These are phyloP conservation scores for Heteromurus nitidus DNA, from an alignment of 2,888 invertebrate species.

Conservation along the genomic window DNA sequence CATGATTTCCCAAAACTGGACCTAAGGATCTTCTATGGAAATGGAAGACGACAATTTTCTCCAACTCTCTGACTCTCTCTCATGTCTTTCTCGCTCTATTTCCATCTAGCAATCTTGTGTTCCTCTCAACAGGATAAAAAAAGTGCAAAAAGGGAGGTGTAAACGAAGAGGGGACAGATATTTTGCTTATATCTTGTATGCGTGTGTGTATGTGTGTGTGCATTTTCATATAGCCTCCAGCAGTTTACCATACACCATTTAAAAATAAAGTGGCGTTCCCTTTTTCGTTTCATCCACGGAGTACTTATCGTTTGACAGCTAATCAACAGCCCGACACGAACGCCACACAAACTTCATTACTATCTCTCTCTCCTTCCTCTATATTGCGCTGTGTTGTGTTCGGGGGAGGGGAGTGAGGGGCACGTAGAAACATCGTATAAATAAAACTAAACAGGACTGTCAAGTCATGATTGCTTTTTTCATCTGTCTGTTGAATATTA, in stretches of 20 bases:
- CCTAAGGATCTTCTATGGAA: neutral
- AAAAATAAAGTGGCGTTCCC: neutral
- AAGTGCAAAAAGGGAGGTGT: too few relatives aligned
- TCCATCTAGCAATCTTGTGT: neutral
- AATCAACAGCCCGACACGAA: slow-evolving; percentile 19
- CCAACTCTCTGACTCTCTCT: neutral
- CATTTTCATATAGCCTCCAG: neutral
- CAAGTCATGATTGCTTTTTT: too few relatives aligned
- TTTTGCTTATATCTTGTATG: neutral
- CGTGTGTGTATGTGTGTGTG: neutral
- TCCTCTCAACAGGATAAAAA: neutral
- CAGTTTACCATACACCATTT: neutral
- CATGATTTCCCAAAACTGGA: neutral
- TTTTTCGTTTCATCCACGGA: neutral
- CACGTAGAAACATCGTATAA: too few relatives aligned
- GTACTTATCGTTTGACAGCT: slow-evolving; percentile 53
- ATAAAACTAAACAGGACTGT: too few relatives aligned
- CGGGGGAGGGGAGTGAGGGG: neutral
- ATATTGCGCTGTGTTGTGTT: neutral
- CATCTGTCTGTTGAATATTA: too few relatives aligned
- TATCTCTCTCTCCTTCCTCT: slow-evolving; percentile 10
- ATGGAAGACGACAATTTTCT: neutral
- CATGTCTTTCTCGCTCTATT: neutral
- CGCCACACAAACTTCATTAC: neutral
- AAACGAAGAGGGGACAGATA: neutral